A percentile compares a stretch with the other conserved stretches of the same genome.
Evolutionary conservation across 2,113 vertebrate species (phyloP).

Genomic region (Caretta caretta): DNA sequence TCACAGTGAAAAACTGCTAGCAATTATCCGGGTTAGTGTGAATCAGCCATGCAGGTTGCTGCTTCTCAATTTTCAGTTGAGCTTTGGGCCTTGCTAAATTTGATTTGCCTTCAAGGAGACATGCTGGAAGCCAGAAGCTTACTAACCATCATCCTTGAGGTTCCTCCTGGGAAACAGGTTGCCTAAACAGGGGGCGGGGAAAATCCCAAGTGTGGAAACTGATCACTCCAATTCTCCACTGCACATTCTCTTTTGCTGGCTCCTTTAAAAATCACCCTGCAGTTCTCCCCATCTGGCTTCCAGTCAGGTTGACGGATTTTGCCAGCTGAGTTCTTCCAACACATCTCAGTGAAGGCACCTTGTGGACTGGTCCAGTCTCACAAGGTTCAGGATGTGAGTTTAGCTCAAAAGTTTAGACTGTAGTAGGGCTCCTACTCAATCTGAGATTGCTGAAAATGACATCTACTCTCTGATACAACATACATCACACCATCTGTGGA

Average conservation of each 20-base stretch:
- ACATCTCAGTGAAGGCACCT: background rate
- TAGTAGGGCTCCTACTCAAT: background rate
- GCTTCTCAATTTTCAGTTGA: slow-evolving; percentile 13
- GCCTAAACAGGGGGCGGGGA: background rate
- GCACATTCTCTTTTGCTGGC: background rate
- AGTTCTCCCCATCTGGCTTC: slow-evolving; percentile 2
- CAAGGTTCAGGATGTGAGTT: background rate
- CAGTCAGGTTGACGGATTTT: background rate
- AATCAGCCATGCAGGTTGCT: slow-evolving; percentile 15
- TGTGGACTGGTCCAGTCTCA: background rate
- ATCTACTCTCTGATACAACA: background rate
- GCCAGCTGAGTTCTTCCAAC: background rate
- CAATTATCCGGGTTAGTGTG: slow-evolving; percentile 23
- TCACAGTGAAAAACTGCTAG: background rate
- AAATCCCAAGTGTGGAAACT: background rate
- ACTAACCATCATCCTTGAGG: slow-evolving; percentile 8
- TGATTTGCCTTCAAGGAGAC: background rate
- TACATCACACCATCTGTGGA: background rate
- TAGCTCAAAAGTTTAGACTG: background rate
- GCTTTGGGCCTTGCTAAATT: background rate
- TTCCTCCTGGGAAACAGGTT: slow-evolving; percentile 37
- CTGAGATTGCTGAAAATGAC: background rate
- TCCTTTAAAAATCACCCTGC: slow-evolving; percentile 24
- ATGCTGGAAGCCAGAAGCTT: background rate
- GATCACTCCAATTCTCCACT: background rate